Conservation (phyloP, 2,113 vertebrate species). For the Megaceryle maxima region DNA sequence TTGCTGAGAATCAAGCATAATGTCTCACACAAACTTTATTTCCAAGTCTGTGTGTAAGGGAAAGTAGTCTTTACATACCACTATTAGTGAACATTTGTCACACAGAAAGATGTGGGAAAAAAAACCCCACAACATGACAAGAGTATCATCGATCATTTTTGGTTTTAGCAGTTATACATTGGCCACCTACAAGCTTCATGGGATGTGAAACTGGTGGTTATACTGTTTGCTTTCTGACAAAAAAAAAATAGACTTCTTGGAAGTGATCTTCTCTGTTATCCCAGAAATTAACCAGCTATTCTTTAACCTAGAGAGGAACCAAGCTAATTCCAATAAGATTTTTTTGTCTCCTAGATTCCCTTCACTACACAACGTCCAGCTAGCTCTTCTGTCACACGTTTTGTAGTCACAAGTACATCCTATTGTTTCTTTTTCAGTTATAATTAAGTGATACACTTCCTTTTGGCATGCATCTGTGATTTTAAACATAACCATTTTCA, state of each 20-base stretch:
- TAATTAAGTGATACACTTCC: not conserved
- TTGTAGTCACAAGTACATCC: fast-evolving
- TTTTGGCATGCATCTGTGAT: not conserved
- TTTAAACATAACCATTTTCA: not conserved
- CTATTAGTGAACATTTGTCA: not conserved
- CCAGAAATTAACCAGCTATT: not conserved
- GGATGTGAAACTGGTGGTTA: not conserved
- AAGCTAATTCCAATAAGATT: not conserved
- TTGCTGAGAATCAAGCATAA: not conserved
- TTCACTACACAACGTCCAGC: not conserved
- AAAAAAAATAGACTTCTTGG: not conserved
- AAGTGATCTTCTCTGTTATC: not conserved
- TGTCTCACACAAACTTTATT: not conserved
- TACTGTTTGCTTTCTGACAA: not conserved
- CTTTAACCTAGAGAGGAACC: not conserved
- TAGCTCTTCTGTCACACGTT: not conserved
- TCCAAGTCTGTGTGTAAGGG: not conserved
- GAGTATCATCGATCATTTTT: not conserved
- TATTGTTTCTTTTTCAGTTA: not conserved
- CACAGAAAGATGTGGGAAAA: not conserved
- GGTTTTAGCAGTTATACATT: not conserved
- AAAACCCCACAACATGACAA: not conserved
- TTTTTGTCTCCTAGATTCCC: not conserved
- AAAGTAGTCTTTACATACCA: not conserved
- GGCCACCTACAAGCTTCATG: not conserved